Conservation (phyloP, 2,113 vertebrate species). For the Zosterops borbonicus region DNA sequence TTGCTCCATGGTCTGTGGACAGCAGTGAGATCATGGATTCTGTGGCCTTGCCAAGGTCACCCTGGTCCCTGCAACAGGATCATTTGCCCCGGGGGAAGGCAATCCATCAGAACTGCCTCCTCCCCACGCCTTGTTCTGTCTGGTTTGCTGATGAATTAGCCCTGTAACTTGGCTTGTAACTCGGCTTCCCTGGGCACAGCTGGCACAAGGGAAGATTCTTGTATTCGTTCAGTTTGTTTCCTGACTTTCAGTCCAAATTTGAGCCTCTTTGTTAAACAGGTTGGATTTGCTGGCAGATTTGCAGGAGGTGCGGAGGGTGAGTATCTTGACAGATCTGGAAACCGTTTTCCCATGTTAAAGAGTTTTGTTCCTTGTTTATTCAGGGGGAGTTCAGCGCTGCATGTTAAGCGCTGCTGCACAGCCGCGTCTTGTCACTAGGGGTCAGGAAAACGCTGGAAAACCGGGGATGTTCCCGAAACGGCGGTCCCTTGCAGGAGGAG, state of each 20-base stretch:
- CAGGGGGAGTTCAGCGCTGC: rapidly evolving
- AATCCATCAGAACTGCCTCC: not conserved
- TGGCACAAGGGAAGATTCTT: not conserved
- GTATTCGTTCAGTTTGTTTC: not conserved
- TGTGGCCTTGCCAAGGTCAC: not conserved
- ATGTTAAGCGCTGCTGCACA: not conserved
- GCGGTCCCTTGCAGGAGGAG: not conserved
- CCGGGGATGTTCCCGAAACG: not conserved
- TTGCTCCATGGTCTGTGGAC: not conserved
- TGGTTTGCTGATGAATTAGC: not conserved
- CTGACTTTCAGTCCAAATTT: not conserved
- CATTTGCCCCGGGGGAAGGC: not conserved
- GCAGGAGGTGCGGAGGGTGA: rapidly evolving
- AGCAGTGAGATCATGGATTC: not conserved
- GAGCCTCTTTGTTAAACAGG: not conserved
- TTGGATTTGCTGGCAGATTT: not conserved
- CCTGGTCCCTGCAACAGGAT: not conserved
- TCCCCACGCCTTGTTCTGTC: not conserved
- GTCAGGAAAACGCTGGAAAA: slow-evolving; percentile 56
- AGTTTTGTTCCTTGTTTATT: not conserved
- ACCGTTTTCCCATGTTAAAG: not conserved
- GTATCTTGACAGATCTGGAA: not conserved
- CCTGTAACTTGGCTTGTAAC: not conserved
- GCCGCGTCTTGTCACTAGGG: slow-evolving; percentile 32
- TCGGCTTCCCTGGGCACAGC: not conserved